A percentile compares a stretch with the other conserved stretches of the same genome.
phyloP scores from a whole-genome alignment of 2,113 vertebrate species.

The Anguilla rostrata region DNA sequence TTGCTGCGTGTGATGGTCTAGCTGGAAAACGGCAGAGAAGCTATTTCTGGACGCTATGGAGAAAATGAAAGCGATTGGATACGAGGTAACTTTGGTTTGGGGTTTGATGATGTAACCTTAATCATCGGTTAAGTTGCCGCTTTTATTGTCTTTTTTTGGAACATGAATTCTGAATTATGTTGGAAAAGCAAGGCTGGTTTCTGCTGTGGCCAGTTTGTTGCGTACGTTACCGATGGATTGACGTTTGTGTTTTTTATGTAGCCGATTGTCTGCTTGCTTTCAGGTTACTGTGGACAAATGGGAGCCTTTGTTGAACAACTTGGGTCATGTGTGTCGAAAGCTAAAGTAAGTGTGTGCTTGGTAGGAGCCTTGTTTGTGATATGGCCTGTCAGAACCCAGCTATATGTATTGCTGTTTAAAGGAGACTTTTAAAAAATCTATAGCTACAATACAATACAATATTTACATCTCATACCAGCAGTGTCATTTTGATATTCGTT shows the following conservation, averaged over 20 bases:
- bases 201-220: not conserved
- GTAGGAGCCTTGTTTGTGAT: not conserved
- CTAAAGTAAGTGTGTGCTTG: constrained; percentile 81
- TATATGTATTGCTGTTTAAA: too few species aligned
- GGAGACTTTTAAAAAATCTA: too few species aligned
- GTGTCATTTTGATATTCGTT: too few species aligned
- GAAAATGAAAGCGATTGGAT: constrained; percentile 98
- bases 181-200: too few species aligned
- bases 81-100: constrained; percentile 76
- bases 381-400: not conserved
- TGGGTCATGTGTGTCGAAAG: constrained; percentile 96
- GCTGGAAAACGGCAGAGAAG: constrained; percentile 95
- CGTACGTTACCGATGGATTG: not conserved
- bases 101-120: not conserved
- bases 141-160: not conserved
- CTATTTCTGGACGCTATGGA: constrained; percentile 96
- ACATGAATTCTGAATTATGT: not conserved
- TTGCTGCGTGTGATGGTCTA: constrained; percentile 54
- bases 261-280: not conserved
- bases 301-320: constrained; percentile 95
- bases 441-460: too few species aligned
- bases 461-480: too few species aligned
- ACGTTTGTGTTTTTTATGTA: not conserved
- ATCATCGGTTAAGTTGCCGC: not conserved
- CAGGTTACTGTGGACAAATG: constrained; percentile 99